phyloP scores from a whole-genome alignment of 2,888 invertebrate genomes.

The Meta bourneti region DNA sequence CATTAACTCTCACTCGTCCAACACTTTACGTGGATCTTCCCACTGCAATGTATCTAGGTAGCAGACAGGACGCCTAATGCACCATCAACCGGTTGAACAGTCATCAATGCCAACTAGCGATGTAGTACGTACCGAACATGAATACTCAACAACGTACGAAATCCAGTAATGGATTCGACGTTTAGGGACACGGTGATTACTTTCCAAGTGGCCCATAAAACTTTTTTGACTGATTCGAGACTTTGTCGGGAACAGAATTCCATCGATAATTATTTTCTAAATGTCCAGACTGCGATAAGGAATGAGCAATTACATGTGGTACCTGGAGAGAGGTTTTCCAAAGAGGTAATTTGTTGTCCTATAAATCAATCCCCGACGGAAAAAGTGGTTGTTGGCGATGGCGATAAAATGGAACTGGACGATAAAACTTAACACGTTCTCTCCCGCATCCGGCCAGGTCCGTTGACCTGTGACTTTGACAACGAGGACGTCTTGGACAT shows the following conservation, averaged over 20 bases:
- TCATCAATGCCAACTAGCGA: no score
- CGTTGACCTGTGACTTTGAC: neutral
- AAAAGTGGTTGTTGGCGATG: conserved; percentile 35
- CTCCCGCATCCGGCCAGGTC: neutral
- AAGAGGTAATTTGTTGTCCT: conserved; percentile 59
- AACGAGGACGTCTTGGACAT: neutral
- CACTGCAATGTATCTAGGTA: neutral
- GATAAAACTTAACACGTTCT: conserved; percentile 54
- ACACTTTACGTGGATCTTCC: neutral
- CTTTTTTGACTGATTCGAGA: conserved; percentile 39
- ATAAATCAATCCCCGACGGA: conserved; percentile 47
- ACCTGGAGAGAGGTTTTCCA: neutral
- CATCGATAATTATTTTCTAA: conserved; percentile 58
- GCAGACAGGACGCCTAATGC: no score
- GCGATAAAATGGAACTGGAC: conserved; percentile 49
- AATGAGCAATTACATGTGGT: conserved; percentile 54
- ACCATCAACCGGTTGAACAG: no score
- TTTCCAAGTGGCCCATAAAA: conserved; percentile 48
- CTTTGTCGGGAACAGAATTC: conserved; percentile 12
- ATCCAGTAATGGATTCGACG: conserved; percentile 47
- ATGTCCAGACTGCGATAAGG: conserved; percentile 43
- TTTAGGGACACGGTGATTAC: conserved; percentile 50
- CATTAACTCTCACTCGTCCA: neutral
- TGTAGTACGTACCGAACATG: no score
- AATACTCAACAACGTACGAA: neutral